Evolutionary conservation across 2,888 invertebrate genomes (phyloP), one percentile per base, ranked within the genome.

Genomic region (Idaea aversata): DNA sequence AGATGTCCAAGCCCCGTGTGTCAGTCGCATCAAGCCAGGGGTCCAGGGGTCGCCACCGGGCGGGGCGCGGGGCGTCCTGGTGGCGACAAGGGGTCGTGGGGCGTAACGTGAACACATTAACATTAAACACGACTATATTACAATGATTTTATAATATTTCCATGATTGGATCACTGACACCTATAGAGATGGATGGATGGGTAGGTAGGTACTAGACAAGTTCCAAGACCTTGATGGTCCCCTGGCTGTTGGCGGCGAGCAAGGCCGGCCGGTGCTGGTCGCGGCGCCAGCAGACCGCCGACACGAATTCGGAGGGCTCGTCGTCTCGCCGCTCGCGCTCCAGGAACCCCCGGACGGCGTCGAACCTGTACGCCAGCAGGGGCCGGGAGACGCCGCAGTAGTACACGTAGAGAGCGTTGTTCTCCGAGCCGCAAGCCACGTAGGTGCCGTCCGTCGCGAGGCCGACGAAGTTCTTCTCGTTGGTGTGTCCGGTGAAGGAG

Each of bases 391-490:
- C 90, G 0, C 97, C 97, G 82, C 97, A 96, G 88, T 98, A 98
- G 91, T 98, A 99, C 63, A 99, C 95, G 84, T 97, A 98, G 5
- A 98, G 93, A 0, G 98, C 96, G 88, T 99, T 99, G 84, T 98
- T 98, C 90, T 99, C 98, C 4, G 98, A 98, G 65, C 98, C 98
- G 88, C 98, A 98, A 0, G 98, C 98, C 36, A 99, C 95, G 86
- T 98, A 98, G n/a, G 71, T 72, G 4, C 88, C 98, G 96, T 98
- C 97, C 0, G 98, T 98, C 0, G 98, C 97, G 62, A 99, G 90
- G 0, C 98, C 98, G 3, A 99, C 98, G 89, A 99, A 99, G 88
- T 98, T 98, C 88, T 98, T 98, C 90, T 98, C 98, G 85, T 99
- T 99, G 5, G 96, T 95, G 88, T 99, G 98, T 0, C 98, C 98